Conservation (phyloP, 2,888 invertebrate genomes). For the Drosophila kanekoi region DNA sequence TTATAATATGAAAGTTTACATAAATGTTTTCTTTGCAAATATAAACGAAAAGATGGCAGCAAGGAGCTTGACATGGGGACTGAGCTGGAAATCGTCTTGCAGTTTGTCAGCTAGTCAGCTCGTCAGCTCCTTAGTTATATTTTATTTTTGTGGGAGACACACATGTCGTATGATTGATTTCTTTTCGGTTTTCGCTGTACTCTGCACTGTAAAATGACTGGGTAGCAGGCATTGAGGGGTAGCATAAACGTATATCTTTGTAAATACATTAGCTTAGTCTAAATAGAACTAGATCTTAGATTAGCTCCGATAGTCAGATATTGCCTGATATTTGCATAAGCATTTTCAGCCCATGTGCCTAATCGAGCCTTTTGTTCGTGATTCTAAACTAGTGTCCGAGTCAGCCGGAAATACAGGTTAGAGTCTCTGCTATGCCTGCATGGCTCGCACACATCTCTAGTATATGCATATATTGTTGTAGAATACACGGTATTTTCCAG, state of each 20-base stretch:
- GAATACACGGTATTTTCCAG: neutral
- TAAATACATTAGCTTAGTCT: too few species aligned
- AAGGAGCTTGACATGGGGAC: neutral
- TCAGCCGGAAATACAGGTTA: too few species aligned
- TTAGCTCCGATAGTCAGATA: too few species aligned
- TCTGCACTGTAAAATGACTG: neutral
- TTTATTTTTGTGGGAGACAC: slow-evolving; percentile 35
- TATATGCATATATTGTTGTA: too few species aligned
- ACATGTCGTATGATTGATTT: slow-evolving; percentile 66
- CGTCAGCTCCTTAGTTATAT: slow-evolving; percentile 24
- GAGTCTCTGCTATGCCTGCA: too few species aligned
- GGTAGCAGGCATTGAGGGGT: neutral
- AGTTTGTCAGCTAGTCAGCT: slow-evolving; percentile 57
- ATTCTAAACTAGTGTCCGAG: too few species aligned
- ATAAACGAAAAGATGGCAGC: slow-evolving; percentile 39
- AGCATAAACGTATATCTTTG: neutral
- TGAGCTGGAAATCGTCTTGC: slow-evolving; percentile 63
- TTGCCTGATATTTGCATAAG: too few species aligned
- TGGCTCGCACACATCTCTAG: too few species aligned
- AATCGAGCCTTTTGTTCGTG: too few species aligned
- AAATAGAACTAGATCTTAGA: too few species aligned
- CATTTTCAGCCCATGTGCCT: too few species aligned
- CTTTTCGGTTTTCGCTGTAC: neutral
- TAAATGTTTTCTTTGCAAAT: slow-evolving; percentile 74
- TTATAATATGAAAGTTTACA: slow-evolving; percentile 73